These are phyloP conservation scores for Miniopterus natalensis DNA, from an alignment of 2,113 vertebrate genomes.

Conservation along the genomic window DNA sequence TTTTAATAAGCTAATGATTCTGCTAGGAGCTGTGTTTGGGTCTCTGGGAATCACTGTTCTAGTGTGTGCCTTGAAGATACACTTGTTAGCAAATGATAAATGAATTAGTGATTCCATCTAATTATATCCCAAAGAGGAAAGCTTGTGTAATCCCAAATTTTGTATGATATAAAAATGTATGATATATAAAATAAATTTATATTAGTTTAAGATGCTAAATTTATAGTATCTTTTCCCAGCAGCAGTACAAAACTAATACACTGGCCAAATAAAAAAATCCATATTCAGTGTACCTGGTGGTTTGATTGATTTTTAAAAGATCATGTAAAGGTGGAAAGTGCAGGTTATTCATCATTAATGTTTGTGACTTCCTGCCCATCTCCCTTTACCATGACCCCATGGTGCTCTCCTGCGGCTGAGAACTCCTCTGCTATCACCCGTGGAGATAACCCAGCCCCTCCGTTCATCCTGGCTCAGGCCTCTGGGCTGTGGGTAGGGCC, in stretches of 20 bases:
- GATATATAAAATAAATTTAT: not conserved
- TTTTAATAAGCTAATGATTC: not conserved
- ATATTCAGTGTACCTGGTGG: not conserved
- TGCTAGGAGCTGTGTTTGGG: not conserved
- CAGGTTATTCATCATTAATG: not conserved
- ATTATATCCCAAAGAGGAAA: not conserved
- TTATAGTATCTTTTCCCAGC: not conserved
- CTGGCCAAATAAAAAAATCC: not conserved
- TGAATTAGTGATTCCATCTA: not conserved
- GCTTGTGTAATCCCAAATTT: not conserved
- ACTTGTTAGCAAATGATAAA: not conserved
- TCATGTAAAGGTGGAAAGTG: not conserved
- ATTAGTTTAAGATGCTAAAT: not conserved
- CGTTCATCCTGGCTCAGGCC: not conserved
- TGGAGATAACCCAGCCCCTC: not conserved
- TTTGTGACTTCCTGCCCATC: not conserved
- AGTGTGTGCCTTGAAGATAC: not conserved
- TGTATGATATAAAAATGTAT: not conserved
- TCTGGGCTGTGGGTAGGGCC: not conserved
- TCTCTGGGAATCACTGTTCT: not conserved
- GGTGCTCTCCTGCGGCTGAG: not conserved
- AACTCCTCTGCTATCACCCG: not conserved
- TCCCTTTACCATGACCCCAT: not conserved
- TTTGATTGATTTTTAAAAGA: not conserved
- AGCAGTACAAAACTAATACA: not conserved